phyloP scores from a whole-genome alignment of 2,797 vertebrate genomes.

The Telmatherina bonti region DNA sequence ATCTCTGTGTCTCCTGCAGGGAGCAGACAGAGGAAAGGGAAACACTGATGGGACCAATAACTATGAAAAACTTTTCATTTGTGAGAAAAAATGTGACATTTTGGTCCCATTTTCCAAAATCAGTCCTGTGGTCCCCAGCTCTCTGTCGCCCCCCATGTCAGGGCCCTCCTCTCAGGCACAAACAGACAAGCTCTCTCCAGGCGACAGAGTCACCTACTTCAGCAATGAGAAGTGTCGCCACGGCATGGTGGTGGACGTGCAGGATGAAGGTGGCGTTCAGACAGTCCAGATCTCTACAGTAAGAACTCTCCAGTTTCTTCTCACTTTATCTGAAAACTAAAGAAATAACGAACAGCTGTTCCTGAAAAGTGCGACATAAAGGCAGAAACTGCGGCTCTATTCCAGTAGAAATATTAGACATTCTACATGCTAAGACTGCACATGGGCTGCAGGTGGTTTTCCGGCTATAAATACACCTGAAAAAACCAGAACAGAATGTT shows the following conservation, averaged over 20 bases:
- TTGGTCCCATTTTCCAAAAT: constrained; percentile 83
- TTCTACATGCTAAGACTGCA: no score
- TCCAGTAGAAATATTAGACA: no score
- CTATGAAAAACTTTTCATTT: constrained; percentile 58
- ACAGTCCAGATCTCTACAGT: constrained; percentile 76
- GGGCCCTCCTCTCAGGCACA: rapidly evolving
- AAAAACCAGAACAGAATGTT: no score
- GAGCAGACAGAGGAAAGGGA: constrained; percentile 77
- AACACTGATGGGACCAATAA: constrained; percentile 45
- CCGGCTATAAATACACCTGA: no score
- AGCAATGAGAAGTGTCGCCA: constrained; percentile 39
- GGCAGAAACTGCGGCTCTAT: no score
- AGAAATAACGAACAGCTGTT: no score
- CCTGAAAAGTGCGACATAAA: no score
- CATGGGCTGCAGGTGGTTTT: no score
- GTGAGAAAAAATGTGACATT: constrained; percentile 77
- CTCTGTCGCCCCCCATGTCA: neutral
- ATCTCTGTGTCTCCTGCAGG: constrained; percentile 62
- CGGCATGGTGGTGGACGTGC: constrained; percentile 81
- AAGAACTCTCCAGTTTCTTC: constrained; percentile 20
- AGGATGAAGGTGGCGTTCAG: constrained; percentile 14
- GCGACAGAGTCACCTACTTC: constrained; percentile 84
- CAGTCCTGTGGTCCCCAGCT: constrained; percentile 20
- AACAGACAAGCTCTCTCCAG: constrained; percentile 60
- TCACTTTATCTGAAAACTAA: no score